Conservation (phyloP, 2,113 vertebrate genomes). For the Spizaetus ornatus region DNA sequence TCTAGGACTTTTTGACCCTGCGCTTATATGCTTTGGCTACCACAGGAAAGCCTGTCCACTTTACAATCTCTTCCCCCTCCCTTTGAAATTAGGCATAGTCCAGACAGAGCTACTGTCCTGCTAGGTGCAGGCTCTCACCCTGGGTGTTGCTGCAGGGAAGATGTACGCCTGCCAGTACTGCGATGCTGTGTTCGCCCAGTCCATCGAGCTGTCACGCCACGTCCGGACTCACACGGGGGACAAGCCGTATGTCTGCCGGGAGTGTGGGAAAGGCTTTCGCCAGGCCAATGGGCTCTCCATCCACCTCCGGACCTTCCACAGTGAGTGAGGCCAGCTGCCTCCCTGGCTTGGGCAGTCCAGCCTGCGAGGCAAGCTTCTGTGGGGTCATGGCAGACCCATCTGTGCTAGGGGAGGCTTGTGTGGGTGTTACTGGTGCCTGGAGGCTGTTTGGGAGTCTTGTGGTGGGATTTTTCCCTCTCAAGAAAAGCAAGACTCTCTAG, state of each 20-base stretch:
- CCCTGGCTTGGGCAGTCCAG: not conserved
- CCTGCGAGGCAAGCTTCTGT: rapidly evolving
- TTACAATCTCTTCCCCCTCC: not conserved
- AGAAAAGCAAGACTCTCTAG: not conserved
- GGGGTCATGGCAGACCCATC: not conserved
- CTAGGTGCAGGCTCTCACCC: not conserved
- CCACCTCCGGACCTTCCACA: slow-evolving; percentile 86
- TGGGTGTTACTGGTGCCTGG: not conserved
- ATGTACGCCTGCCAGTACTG: slow-evolving; percentile 92
- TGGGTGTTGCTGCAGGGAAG: slow-evolving; percentile 74
- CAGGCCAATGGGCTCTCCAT: slow-evolving; percentile 88
- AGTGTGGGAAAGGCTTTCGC: slow-evolving; percentile 89
- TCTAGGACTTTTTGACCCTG: not conserved
- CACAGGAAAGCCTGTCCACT: not conserved
- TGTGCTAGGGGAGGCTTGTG: not conserved
- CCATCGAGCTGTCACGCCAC: slow-evolving; percentile 85
- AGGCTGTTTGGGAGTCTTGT: not conserved
- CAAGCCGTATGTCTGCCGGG: slow-evolving; percentile 85
- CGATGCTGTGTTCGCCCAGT: slow-evolving; percentile 85
- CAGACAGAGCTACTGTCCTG: not conserved
- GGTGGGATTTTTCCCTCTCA: not conserved
- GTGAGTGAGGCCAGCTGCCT: slow-evolving; percentile 65
- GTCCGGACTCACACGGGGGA: slow-evolving; percentile 87
- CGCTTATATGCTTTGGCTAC: not conserved
- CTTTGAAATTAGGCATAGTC: not conserved